A percentile compares a stretch with the other conserved stretches of the same genome.
Conservation (phyloP, 2,888 invertebrate genomes). For the Marronus borbonicus region DNA sequence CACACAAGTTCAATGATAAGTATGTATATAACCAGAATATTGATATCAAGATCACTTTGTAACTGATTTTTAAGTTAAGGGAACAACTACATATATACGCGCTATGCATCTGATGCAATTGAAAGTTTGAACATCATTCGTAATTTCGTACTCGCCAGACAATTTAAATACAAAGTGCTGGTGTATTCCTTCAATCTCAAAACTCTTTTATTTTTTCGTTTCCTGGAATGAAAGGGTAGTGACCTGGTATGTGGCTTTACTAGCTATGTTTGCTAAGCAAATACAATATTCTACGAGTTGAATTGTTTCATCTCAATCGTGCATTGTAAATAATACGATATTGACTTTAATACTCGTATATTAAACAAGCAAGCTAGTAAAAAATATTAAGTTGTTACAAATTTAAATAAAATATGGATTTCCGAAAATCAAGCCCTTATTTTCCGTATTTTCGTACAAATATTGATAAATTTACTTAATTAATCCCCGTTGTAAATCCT, state of each 20-base stretch:
- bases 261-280: not conserved
- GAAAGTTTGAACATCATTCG: not conserved
- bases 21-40: not conserved
- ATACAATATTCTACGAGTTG: too few relatives aligned
- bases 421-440: too few relatives aligned
- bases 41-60: not conserved
- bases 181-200: not conserved
- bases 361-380: too few relatives aligned
- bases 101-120: not conserved
- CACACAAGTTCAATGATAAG: not conserved
- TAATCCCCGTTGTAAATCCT: too few relatives aligned
- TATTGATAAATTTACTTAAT: too few relatives aligned
- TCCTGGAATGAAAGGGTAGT: not conserved
- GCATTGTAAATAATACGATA: too few relatives aligned
- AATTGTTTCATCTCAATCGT: too few relatives aligned
- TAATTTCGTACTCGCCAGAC: not conserved
- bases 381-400: too few relatives aligned
- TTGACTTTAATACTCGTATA: too few relatives aligned
- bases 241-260: not conserved
- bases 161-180: not conserved
- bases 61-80: not conserved
- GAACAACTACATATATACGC: not conserved
- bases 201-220: not conserved
- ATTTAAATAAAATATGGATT: too few relatives aligned
- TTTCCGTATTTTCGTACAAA: too few relatives aligned